These are phyloP conservation scores for Agriotes lineatus DNA, from an alignment of 2,888 invertebrate genomes.

Conservation along the genomic window DNA sequence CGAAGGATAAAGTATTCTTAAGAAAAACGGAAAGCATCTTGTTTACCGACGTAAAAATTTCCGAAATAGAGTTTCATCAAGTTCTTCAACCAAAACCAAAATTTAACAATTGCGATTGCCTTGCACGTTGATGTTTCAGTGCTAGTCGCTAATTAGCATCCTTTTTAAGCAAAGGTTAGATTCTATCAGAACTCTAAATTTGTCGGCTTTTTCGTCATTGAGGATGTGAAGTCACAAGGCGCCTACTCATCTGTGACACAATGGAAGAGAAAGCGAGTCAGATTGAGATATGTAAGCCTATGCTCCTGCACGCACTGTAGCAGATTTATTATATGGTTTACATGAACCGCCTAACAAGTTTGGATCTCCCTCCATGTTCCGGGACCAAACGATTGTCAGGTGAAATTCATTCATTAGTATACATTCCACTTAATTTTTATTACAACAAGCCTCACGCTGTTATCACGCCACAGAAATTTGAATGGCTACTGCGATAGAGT, in stretches of 20 bases:
- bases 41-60: too few species aligned
- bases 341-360: slow-evolving; percentile 40
- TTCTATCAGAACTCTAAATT: slow-evolving; percentile 31
- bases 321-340: slow-evolving; percentile 40
- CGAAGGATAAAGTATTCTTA: too few species aligned
- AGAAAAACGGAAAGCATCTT: too few species aligned
- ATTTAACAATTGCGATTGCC: neutral
- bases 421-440: slow-evolving; percentile 37
- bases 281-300: slow-evolving; percentile 46
- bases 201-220: slow-evolving; percentile 32
- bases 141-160: slow-evolving; percentile 15
- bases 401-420: slow-evolving; percentile 39
- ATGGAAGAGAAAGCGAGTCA: slow-evolving; percentile 47
- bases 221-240: slow-evolving; percentile 44
- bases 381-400: slow-evolving; percentile 32
- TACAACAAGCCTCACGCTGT: slow-evolving; percentile 7
- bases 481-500: too few species aligned
- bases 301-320: slow-evolving; percentile 40
- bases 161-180: slow-evolving; percentile 26
- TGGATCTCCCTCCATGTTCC: slow-evolving; percentile 24
- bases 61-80: too few species aligned
- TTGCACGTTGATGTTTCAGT: neutral
- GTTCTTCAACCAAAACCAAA: neutral
- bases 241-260: slow-evolving; percentile 45
- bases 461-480: slow-evolving; percentile 7